Percentiles rank a stretch among this genome's conserved stretches.
phyloP scores from a whole-genome alignment of 2,888 invertebrate genomes.

The Clunio marinus region DNA sequence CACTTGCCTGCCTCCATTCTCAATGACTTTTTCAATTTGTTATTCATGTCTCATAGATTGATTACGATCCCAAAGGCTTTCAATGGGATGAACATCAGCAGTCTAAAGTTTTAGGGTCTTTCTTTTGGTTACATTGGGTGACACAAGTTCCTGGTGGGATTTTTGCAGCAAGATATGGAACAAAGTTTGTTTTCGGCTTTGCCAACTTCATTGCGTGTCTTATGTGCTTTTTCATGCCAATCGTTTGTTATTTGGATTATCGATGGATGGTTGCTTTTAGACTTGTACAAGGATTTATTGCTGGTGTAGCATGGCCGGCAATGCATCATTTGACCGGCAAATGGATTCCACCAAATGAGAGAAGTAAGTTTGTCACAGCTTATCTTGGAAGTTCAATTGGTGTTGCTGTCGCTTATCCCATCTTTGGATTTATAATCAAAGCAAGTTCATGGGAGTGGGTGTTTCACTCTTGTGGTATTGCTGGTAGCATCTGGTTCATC shows the following conservation, averaged over 20 bases:
- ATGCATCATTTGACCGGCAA: conserved; percentile 45
- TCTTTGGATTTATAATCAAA: conserved; percentile 64
- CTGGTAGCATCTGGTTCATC: conserved; percentile 63
- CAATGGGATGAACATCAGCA: conserved; percentile 64
- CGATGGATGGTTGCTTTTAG: conserved; percentile 58
- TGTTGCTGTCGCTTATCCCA: conserved; percentile 63
- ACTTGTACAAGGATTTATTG: conserved; percentile 63
- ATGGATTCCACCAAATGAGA: conserved; percentile 80
- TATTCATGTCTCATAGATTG: background rate
- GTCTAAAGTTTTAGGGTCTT: conserved; percentile 61
- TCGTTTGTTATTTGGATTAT: conserved; percentile 58
- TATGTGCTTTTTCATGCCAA: conserved; percentile 63
- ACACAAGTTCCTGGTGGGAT: conserved; percentile 70
- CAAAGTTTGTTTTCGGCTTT: conserved; percentile 65
- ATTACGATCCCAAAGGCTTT: conserved; percentile 48
- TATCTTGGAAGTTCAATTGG: conserved; percentile 64
- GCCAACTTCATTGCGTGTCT: conserved; percentile 61
- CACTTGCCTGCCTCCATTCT: background rate
- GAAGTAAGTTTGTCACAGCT: conserved; percentile 65
- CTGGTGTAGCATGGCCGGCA: conserved; percentile 48
- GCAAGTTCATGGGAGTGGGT: conserved; percentile 67
- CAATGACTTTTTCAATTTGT: too few relatives aligned
- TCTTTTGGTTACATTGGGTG: conserved; percentile 69
- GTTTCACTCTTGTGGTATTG: conserved; percentile 61
- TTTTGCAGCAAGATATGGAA: conserved; percentile 64